Conservation (phyloP, 1,140 invertebrate genomes). For the Drosophila pachea region DNA sequence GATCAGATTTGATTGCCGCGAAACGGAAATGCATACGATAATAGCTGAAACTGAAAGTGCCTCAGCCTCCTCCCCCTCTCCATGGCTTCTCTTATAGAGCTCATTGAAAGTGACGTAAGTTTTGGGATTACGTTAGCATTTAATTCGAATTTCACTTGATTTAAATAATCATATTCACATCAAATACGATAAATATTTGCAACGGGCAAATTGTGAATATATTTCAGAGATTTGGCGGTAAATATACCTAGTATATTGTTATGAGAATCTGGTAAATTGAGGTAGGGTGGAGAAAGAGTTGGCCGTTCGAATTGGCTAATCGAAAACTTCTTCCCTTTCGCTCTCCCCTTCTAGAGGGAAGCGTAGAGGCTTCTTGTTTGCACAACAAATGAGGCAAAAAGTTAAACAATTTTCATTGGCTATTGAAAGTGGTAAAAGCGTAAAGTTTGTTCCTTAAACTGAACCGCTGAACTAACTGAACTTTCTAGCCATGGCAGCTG, state of each 20-base stretch:
- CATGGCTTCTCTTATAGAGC: too few species aligned
- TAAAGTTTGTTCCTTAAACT: conserved; percentile 6
- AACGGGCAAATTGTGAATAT: conserved; percentile 16
- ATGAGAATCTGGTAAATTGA: too few species aligned
- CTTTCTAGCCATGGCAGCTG: background rate
- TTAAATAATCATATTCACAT: conserved; percentile 14
- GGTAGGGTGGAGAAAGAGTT: too few species aligned
- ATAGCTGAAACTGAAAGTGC: conserved; percentile 25
- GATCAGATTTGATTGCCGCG: background rate
- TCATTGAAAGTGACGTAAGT: too few species aligned
- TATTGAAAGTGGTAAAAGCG: conserved; percentile 12
- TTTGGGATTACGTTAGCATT: too few species aligned
- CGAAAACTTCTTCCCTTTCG: background rate
- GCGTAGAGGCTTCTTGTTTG: background rate
- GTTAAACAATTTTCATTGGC: conserved; percentile 9
- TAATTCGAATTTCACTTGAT: conserved; percentile 14
- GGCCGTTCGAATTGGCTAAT: too few species aligned
- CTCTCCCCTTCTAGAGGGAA: too few species aligned
- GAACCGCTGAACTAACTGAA: background rate
- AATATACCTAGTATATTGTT: background rate
- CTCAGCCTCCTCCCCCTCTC: too few species aligned
- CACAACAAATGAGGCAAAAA: conserved; percentile 14
- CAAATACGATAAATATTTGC: conserved; percentile 12
- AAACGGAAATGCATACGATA: conserved; percentile 32
- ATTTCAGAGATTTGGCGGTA: conserved; percentile 10